Base-by-base conservation (phyloP, 2,797 vertebrate species). In the Poeciliopsis paucimaculata region DNA sequence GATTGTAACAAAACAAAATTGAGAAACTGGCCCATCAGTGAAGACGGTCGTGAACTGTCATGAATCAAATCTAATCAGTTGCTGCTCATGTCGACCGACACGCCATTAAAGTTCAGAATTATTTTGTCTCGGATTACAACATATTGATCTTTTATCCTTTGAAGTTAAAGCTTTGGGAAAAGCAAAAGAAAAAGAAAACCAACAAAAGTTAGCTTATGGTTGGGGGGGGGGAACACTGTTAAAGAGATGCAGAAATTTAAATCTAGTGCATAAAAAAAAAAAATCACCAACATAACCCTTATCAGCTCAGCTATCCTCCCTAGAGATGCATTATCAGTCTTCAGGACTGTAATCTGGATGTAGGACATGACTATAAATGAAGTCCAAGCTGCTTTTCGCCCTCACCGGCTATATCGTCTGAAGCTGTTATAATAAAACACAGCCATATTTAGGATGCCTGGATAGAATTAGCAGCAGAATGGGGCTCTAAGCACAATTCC, bases 141-240 rank as follows among this genome's bases (percentile, higher is more conserved):
- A 71, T 64, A 85, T 66, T 76, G 60, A 81, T 45, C 77, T 60
- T 72, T 45, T 66, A 72, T 78, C 73, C 57, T 79, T 57, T 80
- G 71, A 81, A 76, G 78, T 87, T 20, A 77, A 85, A 41, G 2
- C 86, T 78, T 86, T 90, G 84, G 89, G 87, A 88, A 15, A 23
- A 78, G 76, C 26, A 2, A 82, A 53, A 31, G 36, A 10, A 43
- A 64, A 36, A 66, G 11, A 60, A 76, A 49, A 70, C 73, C 70
- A 71, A 73, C 82, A 85, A 90, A 80, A 78, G 70, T 45, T 47
- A 39, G 60, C 20, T 64, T 77, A 86, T 53, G 66, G 81, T 34
- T 51, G 47, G 75, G 16, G 12, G 3, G 12, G 47, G n/a, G n/a
- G 55, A 62, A 36, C 7, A n/a, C 60, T 62, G 60, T 64, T 34